Evolutionary conservation across 2,888 invertebrate species (phyloP).

Genomic region (Dynastes hyllus): DNA sequence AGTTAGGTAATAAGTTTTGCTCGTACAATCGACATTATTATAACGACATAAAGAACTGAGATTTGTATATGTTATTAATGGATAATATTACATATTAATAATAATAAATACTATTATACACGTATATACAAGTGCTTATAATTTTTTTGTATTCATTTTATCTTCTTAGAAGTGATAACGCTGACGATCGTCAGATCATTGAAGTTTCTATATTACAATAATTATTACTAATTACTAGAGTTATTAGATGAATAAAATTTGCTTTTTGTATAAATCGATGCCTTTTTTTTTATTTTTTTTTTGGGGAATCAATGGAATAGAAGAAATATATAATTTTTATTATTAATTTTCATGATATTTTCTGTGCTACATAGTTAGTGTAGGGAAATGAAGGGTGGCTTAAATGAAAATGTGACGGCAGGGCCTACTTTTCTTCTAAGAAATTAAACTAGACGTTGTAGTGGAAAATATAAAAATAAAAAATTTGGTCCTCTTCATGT

Average conservation of each 20-base stretch:
- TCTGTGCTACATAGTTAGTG: too few relatives aligned
- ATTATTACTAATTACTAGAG: conserved; percentile 12
- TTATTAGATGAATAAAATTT: conserved; percentile 27
- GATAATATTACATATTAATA: neutral
- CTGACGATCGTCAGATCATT: neutral
- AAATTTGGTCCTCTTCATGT: too few relatives aligned
- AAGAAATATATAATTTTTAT: too few relatives aligned
- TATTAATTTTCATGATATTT: too few relatives aligned
- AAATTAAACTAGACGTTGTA: too few relatives aligned
- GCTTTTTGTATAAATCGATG: conserved; percentile 24
- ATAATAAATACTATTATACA: too few relatives aligned
- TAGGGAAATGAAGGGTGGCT: too few relatives aligned
- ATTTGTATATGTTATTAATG: conserved; percentile 29
- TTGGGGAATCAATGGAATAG: neutral
- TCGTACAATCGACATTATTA: conserved; percentile 42
- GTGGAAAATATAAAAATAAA: too few relatives aligned
- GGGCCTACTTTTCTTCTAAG: too few relatives aligned
- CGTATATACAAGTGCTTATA: too few relatives aligned
- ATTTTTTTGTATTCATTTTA: neutral
- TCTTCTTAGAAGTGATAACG: neutral
- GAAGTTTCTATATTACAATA: conserved; percentile 6
- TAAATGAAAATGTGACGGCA: too few relatives aligned
- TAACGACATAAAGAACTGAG: conserved; percentile 42
- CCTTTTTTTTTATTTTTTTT: neutral
- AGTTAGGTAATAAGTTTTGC: conserved; percentile 26